These are phyloP conservation scores for Phyllotreta striolata DNA, from an alignment of 2,888 invertebrate genomes.

Conservation along the genomic window DNA sequence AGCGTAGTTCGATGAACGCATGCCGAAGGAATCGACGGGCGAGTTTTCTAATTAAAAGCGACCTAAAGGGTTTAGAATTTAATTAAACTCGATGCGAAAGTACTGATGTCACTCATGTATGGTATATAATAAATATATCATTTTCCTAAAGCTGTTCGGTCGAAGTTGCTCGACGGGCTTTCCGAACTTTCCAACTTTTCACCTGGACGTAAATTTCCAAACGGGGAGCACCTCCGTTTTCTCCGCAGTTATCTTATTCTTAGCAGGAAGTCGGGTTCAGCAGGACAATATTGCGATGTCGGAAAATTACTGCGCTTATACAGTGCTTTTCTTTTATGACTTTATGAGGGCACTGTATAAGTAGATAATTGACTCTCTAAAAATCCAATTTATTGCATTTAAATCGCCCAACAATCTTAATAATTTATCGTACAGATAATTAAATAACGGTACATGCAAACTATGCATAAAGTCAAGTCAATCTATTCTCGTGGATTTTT, in stretches of 20 bases:
- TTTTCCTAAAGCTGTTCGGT: slow-evolving; percentile 44
- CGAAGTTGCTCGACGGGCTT: slow-evolving; percentile 39
- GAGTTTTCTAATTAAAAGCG: slow-evolving; percentile 37
- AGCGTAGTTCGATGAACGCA: too few relatives aligned
- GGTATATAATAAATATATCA: slow-evolving; percentile 46
- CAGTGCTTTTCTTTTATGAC: too few relatives aligned
- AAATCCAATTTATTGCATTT: too few relatives aligned
- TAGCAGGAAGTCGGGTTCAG: not conserved
- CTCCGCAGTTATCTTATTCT: slow-evolving; percentile 12
- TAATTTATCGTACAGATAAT: too few relatives aligned
- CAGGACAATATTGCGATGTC: too few relatives aligned
- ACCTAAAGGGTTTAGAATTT: slow-evolving; percentile 39
- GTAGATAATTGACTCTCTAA: too few relatives aligned
- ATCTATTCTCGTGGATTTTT: too few relatives aligned
- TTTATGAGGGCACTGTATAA: too few relatives aligned
- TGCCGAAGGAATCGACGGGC: slow-evolving; percentile 22
- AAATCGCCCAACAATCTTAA: too few relatives aligned
- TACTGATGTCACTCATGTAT: slow-evolving; percentile 33
- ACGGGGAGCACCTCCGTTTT: slow-evolving; percentile 3
- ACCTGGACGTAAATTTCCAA: slow-evolving; percentile 18
- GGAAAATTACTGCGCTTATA: too few relatives aligned
- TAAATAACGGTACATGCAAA: too few relatives aligned
- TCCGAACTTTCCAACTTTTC: slow-evolving; percentile 29
- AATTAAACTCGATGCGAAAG: slow-evolving; percentile 38
- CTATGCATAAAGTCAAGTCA: too few relatives aligned